These are phyloP conservation scores for Drosophila tanythrix DNA, from an alignment of 2,888 invertebrate species.

Conservation along the genomic window DNA sequence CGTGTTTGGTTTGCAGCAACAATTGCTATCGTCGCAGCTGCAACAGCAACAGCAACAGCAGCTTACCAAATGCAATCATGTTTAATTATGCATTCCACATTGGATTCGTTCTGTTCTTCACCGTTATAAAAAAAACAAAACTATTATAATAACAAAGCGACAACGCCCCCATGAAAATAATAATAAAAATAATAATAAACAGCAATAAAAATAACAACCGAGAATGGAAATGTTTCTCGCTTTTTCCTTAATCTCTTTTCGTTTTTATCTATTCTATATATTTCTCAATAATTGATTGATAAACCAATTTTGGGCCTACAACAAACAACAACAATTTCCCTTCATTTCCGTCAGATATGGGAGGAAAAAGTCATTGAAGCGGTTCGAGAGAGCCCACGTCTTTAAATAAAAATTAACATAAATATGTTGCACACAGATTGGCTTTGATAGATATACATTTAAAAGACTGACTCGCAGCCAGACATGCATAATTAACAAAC, in stretches of 20 bases:
- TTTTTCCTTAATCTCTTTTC: conserved; percentile 19
- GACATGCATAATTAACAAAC: conserved; percentile 57
- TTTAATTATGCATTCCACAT: conserved; percentile 78
- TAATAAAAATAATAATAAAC: conserved; percentile 5
- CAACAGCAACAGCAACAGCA: conserved; percentile 29
- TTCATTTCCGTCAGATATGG: conserved; percentile 49
- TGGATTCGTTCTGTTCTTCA: conserved; percentile 61
- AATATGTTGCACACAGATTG: conserved; percentile 66
- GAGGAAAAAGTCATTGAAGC: conserved; percentile 45
- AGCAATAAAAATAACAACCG: conserved; percentile 26
- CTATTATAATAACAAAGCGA: conserved; percentile 8
- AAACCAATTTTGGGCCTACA: conserved; percentile 59
- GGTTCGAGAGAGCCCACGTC: conserved; percentile 47
- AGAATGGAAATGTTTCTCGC: conserved; percentile 27
- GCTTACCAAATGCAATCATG: conserved; percentile 64
- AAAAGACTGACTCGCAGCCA: conserved; percentile 36
- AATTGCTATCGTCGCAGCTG: conserved; percentile 43
- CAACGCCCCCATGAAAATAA: conserved; percentile 55
- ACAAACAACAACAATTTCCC: conserved; percentile 25
- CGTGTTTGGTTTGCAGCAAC: conserved; percentile 43
- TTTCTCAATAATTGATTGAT: conserved; percentile 65
- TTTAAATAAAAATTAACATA: conserved; percentile 62
- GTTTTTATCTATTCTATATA: conserved; percentile 5
- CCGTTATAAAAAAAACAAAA: conserved; percentile 34
- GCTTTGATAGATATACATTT: conserved; percentile 42